Evolutionary conservation across 2,888 invertebrate species (phyloP).

Genomic region (Neuroscelio doddi): DNA sequence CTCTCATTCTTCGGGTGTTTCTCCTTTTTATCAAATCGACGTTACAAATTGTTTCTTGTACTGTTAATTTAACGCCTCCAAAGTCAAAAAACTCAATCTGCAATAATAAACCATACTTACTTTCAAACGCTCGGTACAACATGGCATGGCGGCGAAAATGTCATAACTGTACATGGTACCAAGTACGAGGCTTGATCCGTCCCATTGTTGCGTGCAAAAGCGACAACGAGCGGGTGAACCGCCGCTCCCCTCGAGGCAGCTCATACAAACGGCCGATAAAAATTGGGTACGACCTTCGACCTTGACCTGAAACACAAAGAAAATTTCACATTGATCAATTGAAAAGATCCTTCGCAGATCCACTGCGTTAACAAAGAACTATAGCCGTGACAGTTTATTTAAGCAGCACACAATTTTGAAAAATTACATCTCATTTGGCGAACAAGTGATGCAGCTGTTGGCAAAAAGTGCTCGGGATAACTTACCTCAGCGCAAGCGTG

Average conservation of each 20-base stretch:
- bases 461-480: constrained; percentile 1
- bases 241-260: constrained; percentile 89
- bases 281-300: constrained; percentile 92
- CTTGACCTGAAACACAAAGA: constrained; percentile 80
- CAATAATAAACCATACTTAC: too few species aligned
- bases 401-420: neutral
- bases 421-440: constrained; percentile 12
- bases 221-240: constrained; percentile 84
- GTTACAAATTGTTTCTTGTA: too few species aligned
- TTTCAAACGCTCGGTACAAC: constrained; percentile 94
- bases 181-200: constrained; percentile 92
- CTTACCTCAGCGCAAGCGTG: constrained; percentile 89
- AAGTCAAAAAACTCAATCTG: too few species aligned
- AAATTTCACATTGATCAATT: constrained; percentile 15
- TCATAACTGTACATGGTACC: constrained; percentile 99
- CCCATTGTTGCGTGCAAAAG: constrained; percentile 91
- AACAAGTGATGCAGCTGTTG: neutral
- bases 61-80: too few species aligned
- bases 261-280: constrained; percentile 95
- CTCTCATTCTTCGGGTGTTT: too few species aligned
- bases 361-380: too few species aligned
- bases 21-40: too few species aligned
- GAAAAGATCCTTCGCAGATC: too few species aligned
- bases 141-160: constrained; percentile 97
- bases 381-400: too few species aligned